These are phyloP conservation scores for Drosophila kikkawai DNA, from an alignment of 1,140 invertebrate genomes.

Conservation along the genomic window DNA sequence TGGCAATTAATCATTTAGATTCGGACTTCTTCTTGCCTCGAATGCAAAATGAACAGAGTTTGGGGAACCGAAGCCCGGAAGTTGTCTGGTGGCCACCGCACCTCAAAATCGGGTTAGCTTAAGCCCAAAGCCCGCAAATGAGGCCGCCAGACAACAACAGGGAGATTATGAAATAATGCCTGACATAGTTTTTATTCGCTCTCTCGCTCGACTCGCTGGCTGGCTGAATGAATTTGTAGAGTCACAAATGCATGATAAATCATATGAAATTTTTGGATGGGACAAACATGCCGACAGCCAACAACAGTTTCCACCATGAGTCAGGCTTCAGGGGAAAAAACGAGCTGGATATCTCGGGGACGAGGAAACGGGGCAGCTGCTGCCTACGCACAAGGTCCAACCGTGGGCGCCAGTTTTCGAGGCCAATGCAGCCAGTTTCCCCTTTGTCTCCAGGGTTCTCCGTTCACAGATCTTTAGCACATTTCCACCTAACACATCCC, in stretches of 20 bases:
- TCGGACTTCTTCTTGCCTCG: slow-evolving; percentile 6
- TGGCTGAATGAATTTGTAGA: slow-evolving; percentile 67
- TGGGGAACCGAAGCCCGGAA: slow-evolving; percentile 69
- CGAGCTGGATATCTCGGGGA: slow-evolving; percentile 4
- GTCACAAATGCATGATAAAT: slow-evolving; percentile 84
- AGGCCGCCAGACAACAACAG: slow-evolving; percentile 54
- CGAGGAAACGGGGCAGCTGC: slow-evolving; percentile 18
- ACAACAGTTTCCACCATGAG: slow-evolving; percentile 45
- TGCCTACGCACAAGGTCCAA: slow-evolving; percentile 65
- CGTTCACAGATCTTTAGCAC: slow-evolving; percentile 60
- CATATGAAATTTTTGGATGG: slow-evolving; percentile 71
- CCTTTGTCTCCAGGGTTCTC: not conserved
- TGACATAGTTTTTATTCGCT: slow-evolving; percentile 71
- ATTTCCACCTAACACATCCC: slow-evolving; percentile 31
- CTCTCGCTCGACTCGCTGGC: slow-evolving; percentile 7
- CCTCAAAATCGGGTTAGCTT: slow-evolving; percentile 52
- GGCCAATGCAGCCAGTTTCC: slow-evolving; percentile 38
- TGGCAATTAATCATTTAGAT: slow-evolving; percentile 59
- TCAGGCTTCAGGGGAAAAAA: slow-evolving; percentile 25
- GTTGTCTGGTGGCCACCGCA: slow-evolving; percentile 66
- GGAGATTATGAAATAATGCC: slow-evolving; percentile 75
- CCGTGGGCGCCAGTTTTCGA: slow-evolving; percentile 68
- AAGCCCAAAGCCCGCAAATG: slow-evolving; percentile 67
- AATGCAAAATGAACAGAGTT: slow-evolving; percentile 55
- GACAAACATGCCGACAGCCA: slow-evolving; percentile 83